A percentile compares a stretch with the other conserved stretches of the same genome.
Evolutionary conservation across 2,797 vertebrate species (phyloP).

Genomic region (Vespertilio murinus): DNA sequence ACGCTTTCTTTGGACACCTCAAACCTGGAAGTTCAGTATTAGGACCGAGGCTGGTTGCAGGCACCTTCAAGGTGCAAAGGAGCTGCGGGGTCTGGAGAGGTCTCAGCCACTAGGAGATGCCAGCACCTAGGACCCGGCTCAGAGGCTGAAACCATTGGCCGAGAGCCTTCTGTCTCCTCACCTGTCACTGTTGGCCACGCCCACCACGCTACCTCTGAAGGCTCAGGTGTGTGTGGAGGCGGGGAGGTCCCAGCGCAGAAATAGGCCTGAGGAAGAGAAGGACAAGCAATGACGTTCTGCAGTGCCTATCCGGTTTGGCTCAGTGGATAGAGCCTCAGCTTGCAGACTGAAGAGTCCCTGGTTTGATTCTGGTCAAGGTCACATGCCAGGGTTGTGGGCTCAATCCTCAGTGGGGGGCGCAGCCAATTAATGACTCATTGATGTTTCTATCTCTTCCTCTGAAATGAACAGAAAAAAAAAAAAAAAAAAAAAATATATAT

Average conservation of each 20-base stretch:
- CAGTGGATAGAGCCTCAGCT: too few species aligned
- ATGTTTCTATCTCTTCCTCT: too few species aligned
- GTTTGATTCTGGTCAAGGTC: too few species aligned
- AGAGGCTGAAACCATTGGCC: not conserved
- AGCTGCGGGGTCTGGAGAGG: not conserved
- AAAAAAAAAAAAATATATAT: too few species aligned
- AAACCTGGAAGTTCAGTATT: not conserved
- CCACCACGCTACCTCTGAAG: slow-evolving; percentile 86
- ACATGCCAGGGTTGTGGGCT: too few species aligned
- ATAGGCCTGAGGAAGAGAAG: slow-evolving; percentile 85
- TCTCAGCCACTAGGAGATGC: not conserved
- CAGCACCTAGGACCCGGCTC: not conserved
- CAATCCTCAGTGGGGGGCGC: too few species aligned
- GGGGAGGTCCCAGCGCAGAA: slow-evolving; percentile 88
- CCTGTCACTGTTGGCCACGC: slow-evolving; percentile 55
- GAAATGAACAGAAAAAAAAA: too few species aligned
- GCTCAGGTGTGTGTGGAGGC: slow-evolving; percentile 71
- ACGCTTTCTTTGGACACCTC: not conserved
- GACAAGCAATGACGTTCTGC: not conserved
- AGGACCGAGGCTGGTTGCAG: not conserved
- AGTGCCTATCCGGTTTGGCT: too few species aligned
- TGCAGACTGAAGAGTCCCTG: too few species aligned
- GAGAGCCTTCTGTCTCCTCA: not conserved
- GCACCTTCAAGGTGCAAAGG: not conserved
- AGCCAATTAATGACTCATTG: too few species aligned